Evolutionary conservation across 2,888 invertebrate genomes (phyloP), one percentile per base, ranked within the genome.

Genomic region (Trachelus iudaicus): DNA sequence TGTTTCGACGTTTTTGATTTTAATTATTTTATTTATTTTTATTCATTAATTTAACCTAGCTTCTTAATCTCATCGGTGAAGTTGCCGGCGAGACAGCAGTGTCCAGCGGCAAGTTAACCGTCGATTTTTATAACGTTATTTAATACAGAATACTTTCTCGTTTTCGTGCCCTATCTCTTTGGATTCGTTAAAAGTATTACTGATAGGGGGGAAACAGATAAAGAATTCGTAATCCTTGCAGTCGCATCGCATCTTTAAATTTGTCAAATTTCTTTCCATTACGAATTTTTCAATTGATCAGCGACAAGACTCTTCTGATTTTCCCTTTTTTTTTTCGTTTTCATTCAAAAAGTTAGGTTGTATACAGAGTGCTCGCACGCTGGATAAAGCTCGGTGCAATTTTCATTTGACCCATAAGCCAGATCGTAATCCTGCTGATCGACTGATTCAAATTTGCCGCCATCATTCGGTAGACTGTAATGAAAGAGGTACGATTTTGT

Each of bases 311-410:
- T 23, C 23, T 56, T 56, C 1, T 6, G 6, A 15, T 40, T 40
- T 40, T 15, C 40, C 15, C 3, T 35, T 40, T 4, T 40, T 4
- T 40, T 23, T 40, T 40, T 9, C 6, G 6, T 23, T 56, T 23
- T 56, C 56, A 23, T 6, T 56, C 56, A 56, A 56, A 56, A 23
- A 56, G 23, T 9, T 23, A 92, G 77, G 79, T 87, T 83, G 85
- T 89, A 90, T 83, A 92, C 91, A 75, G 91, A 92, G 80, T 90
- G 85, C 73, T 82, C 82, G 87, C 94, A 94, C 77, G 89, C 88
- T 15, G 93, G 91, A 89, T 93, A 93, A 75, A 90, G 87, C 81
- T 90, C 86, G 2, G 90, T 85, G 85, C 94, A 94, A 86, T 93
- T 90, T 80, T 90, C 91, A 80, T 90, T 89, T 75, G 81, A 83